Percentiles rank a stretch among this genome's conserved stretches.
These are phyloP conservation scores for Marisa cornuarietis DNA, from an alignment of 1,140 invertebrate species.

Conservation along the genomic window DNA sequence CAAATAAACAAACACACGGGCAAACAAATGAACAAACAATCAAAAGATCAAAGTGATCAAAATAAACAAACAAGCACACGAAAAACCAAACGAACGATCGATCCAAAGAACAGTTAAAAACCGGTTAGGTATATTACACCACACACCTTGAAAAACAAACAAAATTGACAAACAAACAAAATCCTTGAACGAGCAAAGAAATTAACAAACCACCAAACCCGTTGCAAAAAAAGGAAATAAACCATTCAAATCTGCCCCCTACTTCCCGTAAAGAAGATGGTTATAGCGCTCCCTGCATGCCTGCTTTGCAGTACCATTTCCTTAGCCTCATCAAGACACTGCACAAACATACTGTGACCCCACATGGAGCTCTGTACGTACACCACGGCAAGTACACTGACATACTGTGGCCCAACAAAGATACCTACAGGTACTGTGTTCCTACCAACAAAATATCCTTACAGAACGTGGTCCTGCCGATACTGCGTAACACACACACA, in stretches of 20 bases:
- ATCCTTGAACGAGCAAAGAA: too few relatives aligned
- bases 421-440: not conserved
- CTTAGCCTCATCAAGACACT: too few relatives aligned
- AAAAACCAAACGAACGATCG: not conserved
- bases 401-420: not conserved
- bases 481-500: not conserved
- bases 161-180: not conserved
- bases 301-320: too few relatives aligned
- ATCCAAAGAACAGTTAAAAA: not conserved
- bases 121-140: too few relatives aligned
- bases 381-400: not conserved
- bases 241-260: too few relatives aligned
- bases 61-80: not conserved
- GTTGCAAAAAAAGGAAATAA: not conserved
- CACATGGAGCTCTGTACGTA: not conserved
- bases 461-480: not conserved
- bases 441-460: not conserved
- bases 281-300: too few relatives aligned
- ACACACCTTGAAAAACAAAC: not conserved
- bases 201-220: not conserved
- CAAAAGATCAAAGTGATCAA: not conserved
- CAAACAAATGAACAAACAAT: not conserved
- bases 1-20: slow-evolving; percentile 1
- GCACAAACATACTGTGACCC: too few relatives aligned
- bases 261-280: too few relatives aligned